Percentiles rank a stretch among this genome's conserved stretches.
Conservation (phyloP, 2,888 invertebrate genomes). For the Opisthograptis luteolata region DNA sequence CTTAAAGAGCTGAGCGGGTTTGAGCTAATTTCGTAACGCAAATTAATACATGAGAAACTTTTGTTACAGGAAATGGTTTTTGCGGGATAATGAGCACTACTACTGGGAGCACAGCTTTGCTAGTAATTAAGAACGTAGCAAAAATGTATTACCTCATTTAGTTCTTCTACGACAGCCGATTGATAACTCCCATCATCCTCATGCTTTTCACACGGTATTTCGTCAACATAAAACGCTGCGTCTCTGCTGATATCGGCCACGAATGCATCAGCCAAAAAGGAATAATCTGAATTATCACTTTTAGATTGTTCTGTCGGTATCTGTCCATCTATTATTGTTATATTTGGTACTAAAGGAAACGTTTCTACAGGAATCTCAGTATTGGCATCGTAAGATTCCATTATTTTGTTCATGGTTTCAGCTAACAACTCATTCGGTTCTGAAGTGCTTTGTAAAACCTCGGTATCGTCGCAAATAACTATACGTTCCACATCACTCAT, state of each 20-base stretch:
- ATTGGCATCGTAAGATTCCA: constrained; percentile 29
- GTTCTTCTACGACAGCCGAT: constrained; percentile 38
- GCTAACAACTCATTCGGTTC: constrained; percentile 46
- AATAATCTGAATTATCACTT: constrained; percentile 57
- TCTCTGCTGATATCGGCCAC: constrained; percentile 46
- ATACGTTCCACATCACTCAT: constrained; percentile 69
- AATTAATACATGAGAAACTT: too few species aligned
- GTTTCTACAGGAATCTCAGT: constrained; percentile 15
- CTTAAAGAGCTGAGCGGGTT: too few species aligned
- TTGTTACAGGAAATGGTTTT: too few species aligned
- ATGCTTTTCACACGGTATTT: constrained; percentile 28
- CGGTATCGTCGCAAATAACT: constrained; percentile 45
- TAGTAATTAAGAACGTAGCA: too few species aligned
- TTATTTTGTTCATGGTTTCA: constrained; percentile 55
- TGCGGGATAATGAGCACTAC: too few species aligned
- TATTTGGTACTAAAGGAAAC: constrained; percentile 38
- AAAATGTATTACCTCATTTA: constrained; percentile 32
- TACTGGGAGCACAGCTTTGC: too few species aligned
- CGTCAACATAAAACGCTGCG: constrained; percentile 51
- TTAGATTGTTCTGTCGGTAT: constrained; percentile 34
- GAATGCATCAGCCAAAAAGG: constrained; percentile 56
- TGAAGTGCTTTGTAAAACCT: constrained; percentile 36
- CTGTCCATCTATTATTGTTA: constrained; percentile 28
- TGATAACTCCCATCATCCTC: constrained; percentile 32
- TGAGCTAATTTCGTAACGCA: too few species aligned